Evolutionary conservation across 2,113 vertebrate species (phyloP).

Genomic region (Ptyas mucosa): DNA sequence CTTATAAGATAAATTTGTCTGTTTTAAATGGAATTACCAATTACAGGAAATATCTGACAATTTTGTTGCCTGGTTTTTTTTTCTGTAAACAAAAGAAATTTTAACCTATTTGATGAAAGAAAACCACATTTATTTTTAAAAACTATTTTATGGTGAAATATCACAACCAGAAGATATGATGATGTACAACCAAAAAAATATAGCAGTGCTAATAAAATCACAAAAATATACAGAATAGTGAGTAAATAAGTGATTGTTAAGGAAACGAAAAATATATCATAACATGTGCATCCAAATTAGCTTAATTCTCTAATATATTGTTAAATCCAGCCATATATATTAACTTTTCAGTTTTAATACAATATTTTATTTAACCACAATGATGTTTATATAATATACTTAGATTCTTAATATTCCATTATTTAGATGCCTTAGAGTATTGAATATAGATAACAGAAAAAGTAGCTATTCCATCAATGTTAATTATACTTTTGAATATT

Average conservation of each 20-base stretch:
- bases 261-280: neutral
- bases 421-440: neutral
- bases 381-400: neutral
- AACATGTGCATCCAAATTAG: neutral
- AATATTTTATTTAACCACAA: neutral
- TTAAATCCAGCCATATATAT: neutral
- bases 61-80: neutral
- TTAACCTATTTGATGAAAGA: neutral
- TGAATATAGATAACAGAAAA: neutral
- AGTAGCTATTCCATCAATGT: neutral
- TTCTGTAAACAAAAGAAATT: neutral
- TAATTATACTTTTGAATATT: neutral
- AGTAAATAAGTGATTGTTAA: neutral
- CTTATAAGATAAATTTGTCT: neutral
- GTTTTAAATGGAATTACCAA: neutral
- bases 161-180: neutral
- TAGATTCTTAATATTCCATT: neutral
- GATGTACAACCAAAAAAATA: neutral
- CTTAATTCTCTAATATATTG: neutral
- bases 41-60: neutral
- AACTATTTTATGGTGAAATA: neutral
- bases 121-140: neutral
- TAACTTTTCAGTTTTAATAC: neutral
- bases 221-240: neutral
- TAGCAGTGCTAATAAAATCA: neutral